phyloP scores from a whole-genome alignment of 2,113 vertebrate species.

The Oostethus manadensis region DNA sequence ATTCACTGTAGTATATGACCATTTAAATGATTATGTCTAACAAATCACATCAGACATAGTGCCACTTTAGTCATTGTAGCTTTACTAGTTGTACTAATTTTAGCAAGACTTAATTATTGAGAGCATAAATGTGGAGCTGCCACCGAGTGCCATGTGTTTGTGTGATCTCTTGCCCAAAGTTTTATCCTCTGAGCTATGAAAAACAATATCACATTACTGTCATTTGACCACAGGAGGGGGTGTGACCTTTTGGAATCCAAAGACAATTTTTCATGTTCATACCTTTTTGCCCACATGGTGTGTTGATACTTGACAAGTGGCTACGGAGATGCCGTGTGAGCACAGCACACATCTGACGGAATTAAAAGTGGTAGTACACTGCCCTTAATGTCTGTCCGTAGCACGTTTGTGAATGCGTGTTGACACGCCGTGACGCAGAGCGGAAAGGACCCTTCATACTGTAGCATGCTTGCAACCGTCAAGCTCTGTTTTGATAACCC shows the following conservation, averaged over 20 bases:
- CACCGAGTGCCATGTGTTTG: constrained; percentile 31
- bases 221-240: constrained; percentile 51
- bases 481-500: constrained; percentile 6
- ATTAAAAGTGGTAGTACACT: constrained; percentile 15
- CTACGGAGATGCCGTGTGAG: constrained; percentile 1
- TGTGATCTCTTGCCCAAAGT: constrained; percentile 40
- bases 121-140: constrained; percentile 29
- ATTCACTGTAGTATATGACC: background rate
- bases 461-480: background rate
- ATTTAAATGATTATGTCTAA: background rate
- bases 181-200: constrained; percentile 46
- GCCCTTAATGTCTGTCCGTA: constrained; percentile 24
- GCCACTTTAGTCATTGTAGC: constrained; percentile 3
- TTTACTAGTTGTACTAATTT: constrained; percentile 15
- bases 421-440: constrained; percentile 10
- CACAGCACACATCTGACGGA: constrained; percentile 6
- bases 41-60: constrained; percentile 7
- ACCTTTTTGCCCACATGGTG: constrained; percentile 34
- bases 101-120: constrained; percentile 15
- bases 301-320: constrained; percentile 5
- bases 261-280: constrained; percentile 48
- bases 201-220: constrained; percentile 53
- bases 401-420: constrained; percentile 1
- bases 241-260: constrained; percentile 57
- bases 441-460: constrained; percentile 1